Percentiles rank a stretch among this genome's conserved stretches.
Evolutionary conservation across 2,113 vertebrate genomes (phyloP).

Genomic region (Aspidoscelis tigris): DNA sequence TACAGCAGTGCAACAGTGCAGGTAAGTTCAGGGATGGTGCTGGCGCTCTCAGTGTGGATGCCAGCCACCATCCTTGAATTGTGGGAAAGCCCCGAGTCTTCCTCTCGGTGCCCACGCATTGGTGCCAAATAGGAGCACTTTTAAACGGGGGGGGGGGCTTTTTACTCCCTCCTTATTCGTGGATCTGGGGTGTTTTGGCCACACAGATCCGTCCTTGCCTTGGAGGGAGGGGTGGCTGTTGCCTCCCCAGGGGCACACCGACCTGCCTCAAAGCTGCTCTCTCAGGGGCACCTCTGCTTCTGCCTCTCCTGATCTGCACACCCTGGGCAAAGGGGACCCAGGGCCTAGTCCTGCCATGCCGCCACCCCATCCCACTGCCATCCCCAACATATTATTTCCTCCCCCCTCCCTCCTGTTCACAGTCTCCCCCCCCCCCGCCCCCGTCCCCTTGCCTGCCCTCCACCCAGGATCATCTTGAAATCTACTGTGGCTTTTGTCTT

Average conservation of each 20-base stretch:
- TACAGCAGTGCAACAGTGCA: too few relatives aligned
- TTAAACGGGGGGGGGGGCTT: too few relatives aligned
- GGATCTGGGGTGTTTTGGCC: too few relatives aligned
- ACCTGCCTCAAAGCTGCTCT: not conserved
- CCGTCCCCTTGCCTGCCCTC: not conserved
- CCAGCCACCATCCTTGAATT: too few relatives aligned
- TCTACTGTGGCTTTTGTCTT: slow-evolving; percentile 27
- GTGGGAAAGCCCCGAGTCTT: too few relatives aligned
- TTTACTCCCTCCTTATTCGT: too few relatives aligned
- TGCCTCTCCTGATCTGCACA: not conserved
- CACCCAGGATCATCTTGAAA: not conserved
- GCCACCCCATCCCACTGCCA: not conserved
- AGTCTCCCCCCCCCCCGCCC: not conserved
- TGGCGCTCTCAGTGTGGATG: too few relatives aligned
- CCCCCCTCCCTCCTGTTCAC: not conserved
- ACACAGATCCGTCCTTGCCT: not conserved
- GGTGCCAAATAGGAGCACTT: too few relatives aligned
- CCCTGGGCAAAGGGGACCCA: not conserved
- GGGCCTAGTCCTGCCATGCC: not conserved
- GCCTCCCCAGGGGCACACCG: not conserved
- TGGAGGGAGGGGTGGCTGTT: not conserved
- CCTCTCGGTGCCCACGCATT: too few relatives aligned
- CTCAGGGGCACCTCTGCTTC: not conserved
- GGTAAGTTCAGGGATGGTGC: too few relatives aligned
- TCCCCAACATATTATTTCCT: slow-evolving; percentile 46